Evolutionary conservation across 2,888 invertebrate genomes (phyloP).

Genomic region (Pollenia angustigena): DNA sequence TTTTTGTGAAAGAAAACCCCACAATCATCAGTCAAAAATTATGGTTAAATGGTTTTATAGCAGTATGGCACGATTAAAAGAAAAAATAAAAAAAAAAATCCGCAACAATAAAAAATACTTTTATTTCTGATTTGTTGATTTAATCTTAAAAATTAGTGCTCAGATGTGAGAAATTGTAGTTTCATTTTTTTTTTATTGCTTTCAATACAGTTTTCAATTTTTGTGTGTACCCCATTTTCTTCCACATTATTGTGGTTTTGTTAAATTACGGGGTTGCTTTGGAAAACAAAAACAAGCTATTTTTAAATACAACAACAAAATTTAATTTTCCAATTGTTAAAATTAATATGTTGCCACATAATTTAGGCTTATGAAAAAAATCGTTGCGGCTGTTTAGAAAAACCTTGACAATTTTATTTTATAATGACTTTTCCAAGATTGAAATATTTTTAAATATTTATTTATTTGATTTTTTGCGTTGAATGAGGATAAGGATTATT

Average conservation of each 20-base stretch:
- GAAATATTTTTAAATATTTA: background rate
- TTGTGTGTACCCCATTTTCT: background rate
- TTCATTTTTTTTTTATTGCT: background rate
- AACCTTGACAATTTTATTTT: background rate
- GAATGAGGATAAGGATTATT: slow-evolving; percentile 22
- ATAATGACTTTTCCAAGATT: background rate
- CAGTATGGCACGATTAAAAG: slow-evolving; percentile 49
- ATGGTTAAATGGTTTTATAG: slow-evolving; percentile 12
- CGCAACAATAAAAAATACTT: slow-evolving; percentile 2
- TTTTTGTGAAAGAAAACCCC: slow-evolving; percentile 4
- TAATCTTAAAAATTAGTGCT: slow-evolving; percentile 26
- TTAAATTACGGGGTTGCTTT: slow-evolving; percentile 4
- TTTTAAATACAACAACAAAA: slow-evolving; percentile 24
- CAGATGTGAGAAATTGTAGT: slow-evolving; percentile 50
- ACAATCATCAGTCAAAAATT: background rate
- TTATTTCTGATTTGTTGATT: slow-evolving; percentile 37
- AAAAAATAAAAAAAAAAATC: slow-evolving; percentile 21
- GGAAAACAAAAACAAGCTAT: background rate
- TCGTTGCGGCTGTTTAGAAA: background rate
- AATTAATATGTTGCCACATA: background rate
- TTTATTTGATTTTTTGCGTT: background rate
- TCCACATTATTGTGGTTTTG: background rate
- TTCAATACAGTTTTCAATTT: slow-evolving; percentile 7
- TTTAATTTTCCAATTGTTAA: slow-evolving; percentile 26
- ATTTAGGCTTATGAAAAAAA: slow-evolving; percentile 15